These are phyloP conservation scores for Agelaius phoeniceus DNA, from an alignment of 2,113 vertebrate species.

Conservation along the genomic window DNA sequence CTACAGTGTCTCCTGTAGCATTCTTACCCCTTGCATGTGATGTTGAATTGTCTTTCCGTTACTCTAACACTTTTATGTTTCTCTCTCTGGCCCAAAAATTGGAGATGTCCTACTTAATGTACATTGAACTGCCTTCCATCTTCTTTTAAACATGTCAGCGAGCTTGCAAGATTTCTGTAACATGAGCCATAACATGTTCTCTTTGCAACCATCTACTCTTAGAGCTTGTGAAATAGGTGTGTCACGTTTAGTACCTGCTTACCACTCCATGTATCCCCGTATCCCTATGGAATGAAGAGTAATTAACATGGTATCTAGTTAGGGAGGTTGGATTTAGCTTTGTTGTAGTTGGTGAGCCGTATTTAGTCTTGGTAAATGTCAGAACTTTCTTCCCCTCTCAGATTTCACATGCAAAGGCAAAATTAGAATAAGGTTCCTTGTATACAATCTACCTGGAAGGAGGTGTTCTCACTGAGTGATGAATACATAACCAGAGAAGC, in stretches of 20 bases:
- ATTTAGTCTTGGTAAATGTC: background rate
- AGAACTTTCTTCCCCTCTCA: rapidly evolving
- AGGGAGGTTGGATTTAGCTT: background rate
- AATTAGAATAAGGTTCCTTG: background rate
- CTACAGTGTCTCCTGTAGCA: background rate
- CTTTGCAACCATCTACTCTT: background rate
- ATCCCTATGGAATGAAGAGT: background rate
- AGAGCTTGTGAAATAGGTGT: background rate
- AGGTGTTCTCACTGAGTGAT: background rate
- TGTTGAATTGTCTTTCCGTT: background rate
- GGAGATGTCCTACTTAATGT: rapidly evolving
- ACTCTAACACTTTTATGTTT: background rate
- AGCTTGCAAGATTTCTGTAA: background rate
- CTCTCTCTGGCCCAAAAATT: background rate
- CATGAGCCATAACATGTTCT: background rate
- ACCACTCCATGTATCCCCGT: rapidly evolving
- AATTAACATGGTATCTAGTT: background rate
- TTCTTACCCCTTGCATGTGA: background rate
- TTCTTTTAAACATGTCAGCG: background rate
- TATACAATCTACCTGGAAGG: background rate
- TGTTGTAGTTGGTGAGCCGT: background rate
- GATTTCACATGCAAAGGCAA: background rate
- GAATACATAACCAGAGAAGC: background rate
- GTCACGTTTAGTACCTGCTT: background rate
- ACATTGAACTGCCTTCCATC: background rate